These are phyloP conservation scores for Harpagoxenus sublaevis DNA, from an alignment of 2,888 invertebrate species.

Conservation along the genomic window DNA sequence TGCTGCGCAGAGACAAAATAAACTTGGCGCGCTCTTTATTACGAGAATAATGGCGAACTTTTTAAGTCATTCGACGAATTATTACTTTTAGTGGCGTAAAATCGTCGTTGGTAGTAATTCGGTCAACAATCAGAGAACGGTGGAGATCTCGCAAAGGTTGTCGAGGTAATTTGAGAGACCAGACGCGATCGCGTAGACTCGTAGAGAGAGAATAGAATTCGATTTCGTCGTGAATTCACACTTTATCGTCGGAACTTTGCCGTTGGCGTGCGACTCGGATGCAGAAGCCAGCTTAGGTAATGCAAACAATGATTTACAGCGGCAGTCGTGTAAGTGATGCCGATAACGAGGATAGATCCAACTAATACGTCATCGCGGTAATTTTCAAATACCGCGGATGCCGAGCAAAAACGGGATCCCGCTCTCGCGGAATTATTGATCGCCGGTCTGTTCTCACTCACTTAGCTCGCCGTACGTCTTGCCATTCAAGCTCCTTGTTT, in stretches of 20 bases:
- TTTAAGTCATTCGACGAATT: conserved; percentile 21
- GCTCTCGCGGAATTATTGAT: conserved; percentile 45
- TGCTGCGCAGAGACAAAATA: conserved; percentile 13
- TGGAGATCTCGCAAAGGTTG: background rate
- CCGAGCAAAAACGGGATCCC: conserved; percentile 35
- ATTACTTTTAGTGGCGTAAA: conserved; percentile 27
- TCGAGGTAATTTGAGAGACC: background rate
- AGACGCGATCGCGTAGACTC: background rate
- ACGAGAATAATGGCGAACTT: conserved; percentile 12
- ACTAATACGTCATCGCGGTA: conserved; percentile 25
- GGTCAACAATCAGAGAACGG: background rate
- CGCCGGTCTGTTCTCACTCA: conserved; percentile 41
- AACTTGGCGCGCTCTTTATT: conserved; percentile 40
- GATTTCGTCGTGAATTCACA: conserved; percentile 8
- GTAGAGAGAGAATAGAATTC: background rate
- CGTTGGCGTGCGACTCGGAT: background rate
- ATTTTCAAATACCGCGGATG: conserved; percentile 34
- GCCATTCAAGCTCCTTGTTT: conserved; percentile 44
- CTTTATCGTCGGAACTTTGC: conserved; percentile 10
- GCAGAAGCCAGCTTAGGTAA: conserved; percentile 7
- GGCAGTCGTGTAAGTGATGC: conserved; percentile 12
- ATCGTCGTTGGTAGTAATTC: background rate
- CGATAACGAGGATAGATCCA: conserved; percentile 29
- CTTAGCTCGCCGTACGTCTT: conserved; percentile 42
- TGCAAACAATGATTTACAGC: conserved; percentile 39